A percentile compares a stretch with the other conserved stretches of the same genome.
phyloP scores from a whole-genome alignment of 1,140 invertebrate species.

The Grapholita molesta region DNA sequence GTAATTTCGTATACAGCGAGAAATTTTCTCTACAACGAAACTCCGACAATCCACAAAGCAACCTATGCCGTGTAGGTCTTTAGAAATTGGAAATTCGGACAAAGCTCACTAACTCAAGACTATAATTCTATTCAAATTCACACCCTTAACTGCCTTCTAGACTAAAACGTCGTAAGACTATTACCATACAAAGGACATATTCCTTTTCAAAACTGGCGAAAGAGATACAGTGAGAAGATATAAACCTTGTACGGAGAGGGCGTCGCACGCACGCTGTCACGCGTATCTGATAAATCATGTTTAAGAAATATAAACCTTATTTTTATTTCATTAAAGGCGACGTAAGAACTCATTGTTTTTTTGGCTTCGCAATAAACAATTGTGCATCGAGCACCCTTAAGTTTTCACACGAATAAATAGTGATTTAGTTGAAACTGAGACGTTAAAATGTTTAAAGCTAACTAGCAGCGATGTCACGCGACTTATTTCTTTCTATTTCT shows the following conservation, averaged over 20 bases:
- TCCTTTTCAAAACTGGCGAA: not conserved
- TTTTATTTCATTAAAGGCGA: not conserved
- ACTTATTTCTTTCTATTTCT: not conserved
- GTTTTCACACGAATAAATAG: not conserved
- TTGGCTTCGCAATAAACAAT: not conserved
- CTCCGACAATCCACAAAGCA: not conserved
- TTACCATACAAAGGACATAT: not conserved
- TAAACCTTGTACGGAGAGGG: not conserved
- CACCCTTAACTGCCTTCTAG: not conserved
- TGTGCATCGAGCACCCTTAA: not conserved
- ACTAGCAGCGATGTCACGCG: not conserved
- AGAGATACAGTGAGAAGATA: not conserved
- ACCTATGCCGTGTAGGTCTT: not conserved
- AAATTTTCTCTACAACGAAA: not conserved
- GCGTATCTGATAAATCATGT: not conserved
- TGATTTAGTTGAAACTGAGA: not conserved
- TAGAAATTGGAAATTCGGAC: not conserved
- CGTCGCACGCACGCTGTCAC: slow-evolving; percentile 10
- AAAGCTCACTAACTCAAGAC: not conserved
- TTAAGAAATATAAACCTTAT: not conserved
- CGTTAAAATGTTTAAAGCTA: not conserved
- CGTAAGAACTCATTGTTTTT: not conserved
- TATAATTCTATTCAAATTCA: slow-evolving; percentile 15
- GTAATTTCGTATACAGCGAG: too few relatives aligned
- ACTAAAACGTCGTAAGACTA: not conserved